These are phyloP conservation scores for Platycercus adscitus DNA, from an alignment of 2,113 vertebrate genomes.

Conservation along the genomic window DNA sequence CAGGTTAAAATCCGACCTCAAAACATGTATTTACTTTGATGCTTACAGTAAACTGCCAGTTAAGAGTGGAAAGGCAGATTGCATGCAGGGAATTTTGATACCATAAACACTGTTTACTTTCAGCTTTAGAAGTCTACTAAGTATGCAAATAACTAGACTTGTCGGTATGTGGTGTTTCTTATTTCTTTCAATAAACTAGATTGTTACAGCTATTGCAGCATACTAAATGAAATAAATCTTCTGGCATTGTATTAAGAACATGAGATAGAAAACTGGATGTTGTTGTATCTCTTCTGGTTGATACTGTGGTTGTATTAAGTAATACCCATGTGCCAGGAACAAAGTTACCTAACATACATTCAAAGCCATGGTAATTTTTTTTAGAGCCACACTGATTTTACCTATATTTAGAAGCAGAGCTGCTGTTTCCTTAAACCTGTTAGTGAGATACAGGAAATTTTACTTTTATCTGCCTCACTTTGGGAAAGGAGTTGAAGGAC, in stretches of 20 bases:
- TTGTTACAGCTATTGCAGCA: not conserved
- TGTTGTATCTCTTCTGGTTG: not conserved
- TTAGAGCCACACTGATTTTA: not conserved
- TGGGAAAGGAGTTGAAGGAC: not conserved
- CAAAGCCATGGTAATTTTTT: not conserved
- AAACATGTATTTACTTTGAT: not conserved
- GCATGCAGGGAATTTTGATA: not conserved
- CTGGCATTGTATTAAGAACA: not conserved
- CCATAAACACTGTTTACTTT: constrained; percentile 1
- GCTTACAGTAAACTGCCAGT: constrained; percentile 3
- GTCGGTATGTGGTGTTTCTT: not conserved
- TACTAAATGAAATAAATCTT: not conserved
- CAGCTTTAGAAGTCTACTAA: not conserved
- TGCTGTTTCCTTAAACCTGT: not conserved
- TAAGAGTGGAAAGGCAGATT: not conserved
- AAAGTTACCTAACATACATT: not conserved
- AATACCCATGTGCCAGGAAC: not conserved
- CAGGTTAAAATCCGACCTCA: not conserved
- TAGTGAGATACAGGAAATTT: not conserved
- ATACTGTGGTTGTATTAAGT: not conserved
- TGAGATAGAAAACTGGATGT: not conserved
- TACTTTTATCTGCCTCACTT: not conserved
- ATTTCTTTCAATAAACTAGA: not conserved
- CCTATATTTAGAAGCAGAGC: not conserved
- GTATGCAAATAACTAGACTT: not conserved